Evolutionary conservation across 2,888 invertebrate genomes (phyloP).

Genomic region (Cantharis rustica): DNA sequence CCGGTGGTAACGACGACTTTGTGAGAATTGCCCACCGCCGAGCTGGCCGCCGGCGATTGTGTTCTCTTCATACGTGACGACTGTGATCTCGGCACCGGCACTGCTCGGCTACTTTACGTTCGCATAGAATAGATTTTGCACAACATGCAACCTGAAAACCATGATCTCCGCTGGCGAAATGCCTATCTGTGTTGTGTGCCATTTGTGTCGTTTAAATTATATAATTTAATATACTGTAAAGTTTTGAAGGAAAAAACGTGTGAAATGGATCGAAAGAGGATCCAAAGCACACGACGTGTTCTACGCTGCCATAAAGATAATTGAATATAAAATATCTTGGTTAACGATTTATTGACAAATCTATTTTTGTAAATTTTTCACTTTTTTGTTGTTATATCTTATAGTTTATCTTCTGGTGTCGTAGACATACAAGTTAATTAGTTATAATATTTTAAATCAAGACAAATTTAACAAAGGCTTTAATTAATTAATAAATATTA

Average conservation of each 20-base stretch:
- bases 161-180: constrained; percentile 43
- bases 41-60: constrained; percentile 59
- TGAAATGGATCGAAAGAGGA: constrained; percentile 23
- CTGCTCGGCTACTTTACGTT: constrained; percentile 55
- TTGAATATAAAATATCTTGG: constrained; percentile 27
- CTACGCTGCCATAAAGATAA: constrained; percentile 45
- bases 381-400: constrained; percentile 50
- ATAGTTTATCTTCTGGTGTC: constrained; percentile 51
- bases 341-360: constrained; percentile 39
- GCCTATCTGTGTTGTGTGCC: constrained; percentile 43
- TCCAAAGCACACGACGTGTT: constrained; percentile 29
- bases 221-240: constrained; percentile 17
- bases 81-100: constrained; percentile 56
- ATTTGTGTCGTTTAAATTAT: constrained; percentile 39
- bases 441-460: constrained; percentile 42
- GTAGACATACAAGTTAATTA: constrained; percentile 37
- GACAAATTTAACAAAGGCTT: constrained; percentile 53
- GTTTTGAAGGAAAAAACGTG: constrained; percentile 15
- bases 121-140: constrained; percentile 50
- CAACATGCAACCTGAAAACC: constrained; percentile 39
- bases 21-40: constrained; percentile 61
- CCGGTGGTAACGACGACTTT: constrained; percentile 59
- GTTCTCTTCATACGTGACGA: constrained; percentile 56
- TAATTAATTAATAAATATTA: constrained; percentile 39
- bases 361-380: constrained; percentile 53